Base-by-base conservation (phyloP, 1,140 invertebrate species). In the Scaptomyza graminum region DNA sequence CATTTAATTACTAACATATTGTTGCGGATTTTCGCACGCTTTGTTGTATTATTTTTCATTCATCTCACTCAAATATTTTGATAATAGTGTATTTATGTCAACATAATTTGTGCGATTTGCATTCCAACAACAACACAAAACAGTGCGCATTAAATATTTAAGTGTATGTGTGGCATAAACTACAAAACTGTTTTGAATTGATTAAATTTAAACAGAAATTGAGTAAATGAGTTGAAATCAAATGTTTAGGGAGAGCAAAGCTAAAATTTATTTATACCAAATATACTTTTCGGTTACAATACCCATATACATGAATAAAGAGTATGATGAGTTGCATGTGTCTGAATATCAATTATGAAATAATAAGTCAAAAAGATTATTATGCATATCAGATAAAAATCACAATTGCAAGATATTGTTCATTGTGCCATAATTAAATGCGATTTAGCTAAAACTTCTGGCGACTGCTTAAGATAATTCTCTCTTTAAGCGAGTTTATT, bases 21-120 rank as follows among this genome's bases (percentile, higher is more conserved):
- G 18, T 22, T 22, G 18, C 18, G 1, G 49, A 69, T 62, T 57
- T 71, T 41, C 31, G 52, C 63, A 52, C 59, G 37, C 63, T 74
- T 78, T 52, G 78, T 63, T 74, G 25, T 74, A 79, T 64, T 64
- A 44, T 56, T 39, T 52, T 68, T 69, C 39, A 22, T 41, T n/a
- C 50, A 44, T 63, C 47, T 59, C 63, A 74, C 43, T 43, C 16
- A 43, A 63, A 63, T 49, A 67, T 52, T 77, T 57, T 37, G 37
- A 62, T 52, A 12, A 54, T 46, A 44, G 47, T 57, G 47, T 37
- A 61, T 65, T 60, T 65, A 44, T 49, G 43, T 44, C 28, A 56
- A 18, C 39, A 22, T 1, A 22, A 22, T 22, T 3, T 22, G 18
- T 22, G 18, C 18, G 18, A 22, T 22, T 22, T 22, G 18, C 0